Percentiles rank a stretch among this genome's conserved stretches.
Conservation (phyloP, 2,797 vertebrate genomes). For the Meda fulgida region DNA sequence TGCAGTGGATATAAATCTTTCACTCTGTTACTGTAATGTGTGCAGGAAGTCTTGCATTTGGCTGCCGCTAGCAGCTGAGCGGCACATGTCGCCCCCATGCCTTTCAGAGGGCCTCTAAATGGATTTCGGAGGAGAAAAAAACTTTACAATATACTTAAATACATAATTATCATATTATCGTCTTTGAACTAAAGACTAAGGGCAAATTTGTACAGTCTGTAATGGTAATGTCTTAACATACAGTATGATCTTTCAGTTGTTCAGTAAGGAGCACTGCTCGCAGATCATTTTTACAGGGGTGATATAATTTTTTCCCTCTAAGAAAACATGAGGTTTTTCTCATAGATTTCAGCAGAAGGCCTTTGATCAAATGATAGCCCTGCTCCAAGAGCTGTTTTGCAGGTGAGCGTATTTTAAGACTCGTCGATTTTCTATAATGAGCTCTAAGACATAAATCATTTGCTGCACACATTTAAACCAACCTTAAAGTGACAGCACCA, state of each 20-base stretch:
- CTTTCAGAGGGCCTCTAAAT: slow-evolving; percentile 76
- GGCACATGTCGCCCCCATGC: slow-evolving; percentile 83
- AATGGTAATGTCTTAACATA: background rate
- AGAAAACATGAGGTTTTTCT: slow-evolving; percentile 36
- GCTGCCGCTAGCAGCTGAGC: slow-evolving; percentile 81
- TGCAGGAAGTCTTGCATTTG: slow-evolving; percentile 68
- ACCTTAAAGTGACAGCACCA: slow-evolving; percentile 55
- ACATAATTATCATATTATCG: slow-evolving; percentile 74
- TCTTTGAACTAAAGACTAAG: slow-evolving; percentile 62
- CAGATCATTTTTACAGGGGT: slow-evolving; percentile 53
- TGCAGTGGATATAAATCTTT: slow-evolving; percentile 85
- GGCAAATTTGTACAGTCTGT: background rate
- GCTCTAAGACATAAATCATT: slow-evolving; percentile 63
- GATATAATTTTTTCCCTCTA: slow-evolving; percentile 57
- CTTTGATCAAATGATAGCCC: slow-evolving; percentile 62
- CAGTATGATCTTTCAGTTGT: slow-evolving; percentile 36
- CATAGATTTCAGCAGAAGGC: slow-evolving; percentile 54
- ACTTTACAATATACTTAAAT: slow-evolving; percentile 75
- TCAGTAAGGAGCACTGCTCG: slow-evolving; percentile 41
- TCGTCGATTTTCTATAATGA: slow-evolving; percentile 69
- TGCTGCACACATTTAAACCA: slow-evolving; percentile 57
- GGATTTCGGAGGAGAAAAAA: slow-evolving; percentile 81
- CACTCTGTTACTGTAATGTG: slow-evolving; percentile 74
- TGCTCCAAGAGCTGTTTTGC: slow-evolving; percentile 60
- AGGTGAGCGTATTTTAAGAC: slow-evolving; percentile 71